A percentile compares a stretch with the other conserved stretches of the same genome.
Evolutionary conservation across 2,888 invertebrate genomes (phyloP).

Genomic region (Zeuzera pyrina): DNA sequence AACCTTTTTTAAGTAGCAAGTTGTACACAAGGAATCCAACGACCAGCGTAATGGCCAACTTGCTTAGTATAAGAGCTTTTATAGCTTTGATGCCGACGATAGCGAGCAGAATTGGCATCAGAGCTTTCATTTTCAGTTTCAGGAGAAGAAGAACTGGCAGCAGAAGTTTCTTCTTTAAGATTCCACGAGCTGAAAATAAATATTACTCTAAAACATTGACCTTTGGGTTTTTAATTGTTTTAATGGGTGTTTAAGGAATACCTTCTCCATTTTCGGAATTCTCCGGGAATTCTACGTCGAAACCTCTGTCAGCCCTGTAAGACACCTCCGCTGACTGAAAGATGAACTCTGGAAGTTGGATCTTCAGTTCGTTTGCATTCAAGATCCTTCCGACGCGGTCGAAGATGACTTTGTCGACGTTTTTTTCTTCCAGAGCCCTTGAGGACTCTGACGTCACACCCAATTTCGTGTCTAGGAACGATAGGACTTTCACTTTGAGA

Average conservation of each 20-base stretch:
- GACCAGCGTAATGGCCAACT: conserved; percentile 85
- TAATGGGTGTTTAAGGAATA: conserved; percentile 22
- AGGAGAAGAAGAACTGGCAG: conserved; percentile 84
- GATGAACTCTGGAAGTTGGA: conserved; percentile 80
- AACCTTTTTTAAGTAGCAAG: conserved; percentile 82
- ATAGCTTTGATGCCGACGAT: conserved; percentile 86
- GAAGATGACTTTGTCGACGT: conserved; percentile 83
- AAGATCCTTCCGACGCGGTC: conserved; percentile 80
- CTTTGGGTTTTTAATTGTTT: neutral
- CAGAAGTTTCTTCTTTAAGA: conserved; percentile 87
- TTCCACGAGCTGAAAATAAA: conserved; percentile 77
- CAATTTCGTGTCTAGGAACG: conserved; percentile 80
- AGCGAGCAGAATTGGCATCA: conserved; percentile 86
- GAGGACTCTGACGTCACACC: conserved; percentile 75
- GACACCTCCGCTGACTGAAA: conserved; percentile 78
- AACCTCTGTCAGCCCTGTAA: conserved; percentile 77
- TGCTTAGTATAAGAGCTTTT: conserved; percentile 88
- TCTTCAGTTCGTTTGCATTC: conserved; percentile 81
- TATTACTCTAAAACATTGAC: neutral
- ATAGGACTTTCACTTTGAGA: conserved; percentile 83
- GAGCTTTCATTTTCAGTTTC: conserved; percentile 87
- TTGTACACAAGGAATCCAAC: conserved; percentile 87
- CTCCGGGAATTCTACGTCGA: conserved; percentile 75
- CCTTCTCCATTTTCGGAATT: conserved; percentile 70
- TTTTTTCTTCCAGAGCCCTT: conserved; percentile 73